These are phyloP conservation scores for Agelastica alni DNA, from an alignment of 2,888 invertebrate species.

Conservation along the genomic window DNA sequence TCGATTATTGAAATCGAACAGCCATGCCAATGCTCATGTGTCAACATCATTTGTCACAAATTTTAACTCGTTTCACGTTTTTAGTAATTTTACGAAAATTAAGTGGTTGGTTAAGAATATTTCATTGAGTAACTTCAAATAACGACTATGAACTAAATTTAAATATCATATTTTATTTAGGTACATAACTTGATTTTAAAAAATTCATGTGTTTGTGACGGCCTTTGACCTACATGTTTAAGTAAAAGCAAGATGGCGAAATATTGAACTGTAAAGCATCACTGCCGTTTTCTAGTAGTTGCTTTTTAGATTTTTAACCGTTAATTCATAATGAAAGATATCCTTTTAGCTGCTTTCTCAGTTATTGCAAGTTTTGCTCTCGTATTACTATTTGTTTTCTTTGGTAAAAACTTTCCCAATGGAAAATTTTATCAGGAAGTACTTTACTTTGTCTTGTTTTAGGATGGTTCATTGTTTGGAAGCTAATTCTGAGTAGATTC, in stretches of 20 bases:
- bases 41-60: slow-evolving; percentile 9
- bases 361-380: slow-evolving; percentile 62
- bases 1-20: no score
- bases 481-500: slow-evolving; percentile 84
- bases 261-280: slow-evolving; percentile 28
- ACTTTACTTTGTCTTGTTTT: slow-evolving; percentile 51
- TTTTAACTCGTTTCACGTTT: slow-evolving; percentile 6
- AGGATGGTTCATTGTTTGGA: slow-evolving; percentile 95
- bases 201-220: slow-evolving; percentile 9
- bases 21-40: background rate
- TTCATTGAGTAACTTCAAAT: slow-evolving; percentile 11
- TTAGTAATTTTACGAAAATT: slow-evolving; percentile 11
- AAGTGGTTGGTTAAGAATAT: slow-evolving; percentile 9
- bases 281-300: slow-evolving; percentile 35
- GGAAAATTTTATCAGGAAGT: slow-evolving; percentile 10
- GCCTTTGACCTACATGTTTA: slow-evolving; percentile 22
- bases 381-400: slow-evolving; percentile 62
- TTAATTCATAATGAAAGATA: slow-evolving; percentile 52
- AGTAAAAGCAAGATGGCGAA: slow-evolving; percentile 38
- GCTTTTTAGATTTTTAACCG: slow-evolving; percentile 33
- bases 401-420: slow-evolving; percentile 59
- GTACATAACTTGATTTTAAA: slow-evolving; percentile 18
- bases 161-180: slow-evolving; percentile 8
- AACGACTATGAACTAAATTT: slow-evolving; percentile 6
- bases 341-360: slow-evolving; percentile 59